A percentile compares a stretch with the other conserved stretches of the same genome.
These are phyloP conservation scores for Ceryle rudis DNA, from an alignment of 2,797 vertebrate genomes.

Conservation along the genomic window DNA sequence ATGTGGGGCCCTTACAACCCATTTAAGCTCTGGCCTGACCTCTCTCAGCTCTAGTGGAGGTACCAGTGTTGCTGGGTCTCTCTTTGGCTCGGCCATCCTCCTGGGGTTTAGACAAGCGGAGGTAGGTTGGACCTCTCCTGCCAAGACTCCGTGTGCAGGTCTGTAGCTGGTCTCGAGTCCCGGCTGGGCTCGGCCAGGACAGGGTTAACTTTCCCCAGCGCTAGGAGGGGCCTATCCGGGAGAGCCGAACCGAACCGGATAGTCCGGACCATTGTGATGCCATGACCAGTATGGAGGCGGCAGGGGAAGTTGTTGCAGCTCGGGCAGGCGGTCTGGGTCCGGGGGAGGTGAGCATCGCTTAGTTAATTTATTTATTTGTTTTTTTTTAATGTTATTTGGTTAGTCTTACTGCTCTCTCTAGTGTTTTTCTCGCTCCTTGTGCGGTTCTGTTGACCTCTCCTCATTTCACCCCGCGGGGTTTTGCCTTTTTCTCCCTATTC, in stretches of 20 bases:
- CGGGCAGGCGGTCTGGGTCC: too few relatives aligned
- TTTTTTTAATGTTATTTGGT: neutral
- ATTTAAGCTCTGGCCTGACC: neutral
- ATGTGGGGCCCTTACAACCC: neutral
- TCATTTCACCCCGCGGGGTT: neutral
- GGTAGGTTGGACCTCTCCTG: too few relatives aligned
- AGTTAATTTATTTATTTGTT: too few relatives aligned
- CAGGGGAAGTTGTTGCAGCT: too few relatives aligned
- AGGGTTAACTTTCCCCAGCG: neutral
- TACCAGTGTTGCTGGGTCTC: rapidly evolving
- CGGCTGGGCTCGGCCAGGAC: neutral
- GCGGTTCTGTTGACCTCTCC: neutral
- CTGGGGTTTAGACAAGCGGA: rapidly evolving
- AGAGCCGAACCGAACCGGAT: neutral
- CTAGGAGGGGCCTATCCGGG: neutral
- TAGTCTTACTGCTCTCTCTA: too few relatives aligned
- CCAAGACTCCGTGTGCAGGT: rapidly evolving
- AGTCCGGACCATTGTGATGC: neutral
- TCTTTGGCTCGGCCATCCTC: rapidly evolving
- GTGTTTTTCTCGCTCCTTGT: neutral
- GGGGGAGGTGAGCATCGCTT: neutral
- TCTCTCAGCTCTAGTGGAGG: rapidly evolving
- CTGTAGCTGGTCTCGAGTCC: rapidly evolving
- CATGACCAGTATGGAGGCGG: neutral
- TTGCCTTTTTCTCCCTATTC: neutral